A percentile compares a stretch with the other conserved stretches of the same genome.
phyloP scores from a whole-genome alignment of 2,888 invertebrate species.

The Lydus trimaculatus region DNA sequence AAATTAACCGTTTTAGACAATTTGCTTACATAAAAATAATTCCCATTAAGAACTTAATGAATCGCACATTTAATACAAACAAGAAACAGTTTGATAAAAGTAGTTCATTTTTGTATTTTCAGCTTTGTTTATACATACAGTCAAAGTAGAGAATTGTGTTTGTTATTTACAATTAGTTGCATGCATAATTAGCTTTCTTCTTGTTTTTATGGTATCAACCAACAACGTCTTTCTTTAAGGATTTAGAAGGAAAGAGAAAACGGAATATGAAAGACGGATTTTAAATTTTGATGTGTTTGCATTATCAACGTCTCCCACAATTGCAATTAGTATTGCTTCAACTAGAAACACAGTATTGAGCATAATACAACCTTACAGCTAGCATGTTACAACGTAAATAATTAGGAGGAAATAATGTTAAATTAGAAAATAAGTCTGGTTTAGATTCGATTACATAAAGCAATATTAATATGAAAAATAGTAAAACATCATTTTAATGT shows the following conservation, averaged over 20 bases:
- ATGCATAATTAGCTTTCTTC: not conserved
- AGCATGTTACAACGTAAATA: not conserved
- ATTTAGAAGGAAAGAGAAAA: no score
- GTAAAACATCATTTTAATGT: constrained; percentile 5
- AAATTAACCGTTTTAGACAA: constrained; percentile 24
- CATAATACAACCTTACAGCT: not conserved
- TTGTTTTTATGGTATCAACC: not conserved
- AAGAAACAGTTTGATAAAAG: not conserved
- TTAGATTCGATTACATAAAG: constrained; percentile 7
- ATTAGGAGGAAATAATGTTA: not conserved
- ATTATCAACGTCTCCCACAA: not conserved
- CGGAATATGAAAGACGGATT: not conserved
- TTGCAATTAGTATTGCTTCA: not conserved
- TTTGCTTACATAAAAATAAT: constrained; percentile 5
- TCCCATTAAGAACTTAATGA: not conserved
- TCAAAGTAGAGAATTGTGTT: not conserved
- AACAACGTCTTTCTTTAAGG: not conserved
- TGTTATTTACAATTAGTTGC: constrained; percentile 1
- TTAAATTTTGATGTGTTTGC: not conserved
- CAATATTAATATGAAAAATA: constrained; percentile 23
- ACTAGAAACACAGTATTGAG: not conserved
- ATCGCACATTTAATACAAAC: not conserved
- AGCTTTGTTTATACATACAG: not conserved
- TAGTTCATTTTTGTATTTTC: not conserved
- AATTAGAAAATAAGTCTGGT: not conserved